Conservation (phyloP, 1,140 invertebrate species). For the Drosophila navojoa region DNA sequence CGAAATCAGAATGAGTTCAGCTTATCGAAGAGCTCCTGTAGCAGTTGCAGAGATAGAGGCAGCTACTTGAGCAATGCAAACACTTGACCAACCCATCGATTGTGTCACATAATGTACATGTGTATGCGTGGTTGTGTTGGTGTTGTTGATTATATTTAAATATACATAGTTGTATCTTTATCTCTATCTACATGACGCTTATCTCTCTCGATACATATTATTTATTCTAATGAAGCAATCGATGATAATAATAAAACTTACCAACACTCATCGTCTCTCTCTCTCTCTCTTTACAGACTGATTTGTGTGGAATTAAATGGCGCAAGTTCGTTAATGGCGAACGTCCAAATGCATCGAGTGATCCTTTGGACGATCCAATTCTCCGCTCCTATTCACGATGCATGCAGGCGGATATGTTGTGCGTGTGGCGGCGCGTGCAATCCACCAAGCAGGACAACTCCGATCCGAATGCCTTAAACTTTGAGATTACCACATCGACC, state of each 20-base stretch:
- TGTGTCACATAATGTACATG: background rate
- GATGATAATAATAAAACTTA: constrained; percentile 22
- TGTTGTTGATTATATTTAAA: background rate
- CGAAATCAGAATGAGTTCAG: too few species aligned
- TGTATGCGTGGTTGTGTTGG: background rate
- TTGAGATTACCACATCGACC: constrained; percentile 82
- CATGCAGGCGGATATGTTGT: constrained; percentile 96
- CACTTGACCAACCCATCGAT: constrained; percentile 7
- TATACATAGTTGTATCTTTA: constrained; percentile 12
- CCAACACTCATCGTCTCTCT: background rate
- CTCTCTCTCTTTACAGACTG: constrained; percentile 89
- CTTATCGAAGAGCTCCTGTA: constrained; percentile 1
- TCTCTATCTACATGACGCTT: background rate
- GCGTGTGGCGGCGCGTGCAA: constrained; percentile 96
- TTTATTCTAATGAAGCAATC: constrained; percentile 6
- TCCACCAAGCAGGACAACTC: constrained; percentile 84
- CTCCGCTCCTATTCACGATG: constrained; percentile 96
- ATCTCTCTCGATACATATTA: constrained; percentile 15
- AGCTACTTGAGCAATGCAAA: background rate
- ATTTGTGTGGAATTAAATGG: constrained; percentile 99
- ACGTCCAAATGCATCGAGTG: constrained; percentile 85
- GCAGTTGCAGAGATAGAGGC: background rate
- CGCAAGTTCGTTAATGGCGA: constrained; percentile 93
- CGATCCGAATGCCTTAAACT: constrained; percentile 79
- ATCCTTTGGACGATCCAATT: constrained; percentile 96